Percentiles rank a stretch among this genome's conserved stretches.
phyloP scores from a whole-genome alignment of 2,797 vertebrate genomes.

The Euthynnus affinis region DNA sequence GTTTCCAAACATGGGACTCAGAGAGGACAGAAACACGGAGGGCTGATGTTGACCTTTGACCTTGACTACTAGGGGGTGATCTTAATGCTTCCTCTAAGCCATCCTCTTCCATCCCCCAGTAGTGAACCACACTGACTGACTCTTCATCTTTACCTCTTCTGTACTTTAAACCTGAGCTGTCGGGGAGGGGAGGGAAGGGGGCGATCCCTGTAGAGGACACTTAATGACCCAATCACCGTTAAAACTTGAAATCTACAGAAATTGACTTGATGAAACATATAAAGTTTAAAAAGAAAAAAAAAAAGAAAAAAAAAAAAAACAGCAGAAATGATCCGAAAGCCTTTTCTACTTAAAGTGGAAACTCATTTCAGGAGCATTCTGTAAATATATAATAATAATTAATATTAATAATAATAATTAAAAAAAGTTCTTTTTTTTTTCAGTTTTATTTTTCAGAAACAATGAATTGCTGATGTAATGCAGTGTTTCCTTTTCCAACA shows the following conservation, averaged over 20 bases:
- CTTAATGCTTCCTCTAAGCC: constrained; percentile 86
- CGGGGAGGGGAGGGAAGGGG: neutral
- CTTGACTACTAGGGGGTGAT: constrained; percentile 80
- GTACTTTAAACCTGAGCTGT: constrained; percentile 76
- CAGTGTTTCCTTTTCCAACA: constrained; percentile 85
- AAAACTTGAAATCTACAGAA: constrained; percentile 88
- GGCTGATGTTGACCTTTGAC: constrained; percentile 75
- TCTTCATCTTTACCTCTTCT: constrained; percentile 81
- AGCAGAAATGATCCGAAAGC: constrained; percentile 87
- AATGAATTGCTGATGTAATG: constrained; percentile 85
- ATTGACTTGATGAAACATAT: constrained; percentile 85
- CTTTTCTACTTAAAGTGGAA: constrained; percentile 88
- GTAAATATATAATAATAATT: constrained; percentile 84
- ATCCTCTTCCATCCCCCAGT: constrained; percentile 79
- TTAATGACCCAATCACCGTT: constrained; percentile 81
- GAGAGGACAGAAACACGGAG: constrained; percentile 59
- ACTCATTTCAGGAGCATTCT: constrained; percentile 88
- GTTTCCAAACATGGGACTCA: constrained; percentile 70
- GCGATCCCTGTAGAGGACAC: constrained; percentile 67
- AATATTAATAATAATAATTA: constrained; percentile 19
- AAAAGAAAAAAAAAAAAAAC: constrained; percentile 26
- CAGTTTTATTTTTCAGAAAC: constrained; percentile 84
- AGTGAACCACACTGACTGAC: constrained; percentile 75
- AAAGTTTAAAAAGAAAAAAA: constrained; percentile 52
- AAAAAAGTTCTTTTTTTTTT: constrained; percentile 58